phyloP scores from a whole-genome alignment of 2,113 vertebrate genomes.

The Oncorhynchus masou region DNA sequence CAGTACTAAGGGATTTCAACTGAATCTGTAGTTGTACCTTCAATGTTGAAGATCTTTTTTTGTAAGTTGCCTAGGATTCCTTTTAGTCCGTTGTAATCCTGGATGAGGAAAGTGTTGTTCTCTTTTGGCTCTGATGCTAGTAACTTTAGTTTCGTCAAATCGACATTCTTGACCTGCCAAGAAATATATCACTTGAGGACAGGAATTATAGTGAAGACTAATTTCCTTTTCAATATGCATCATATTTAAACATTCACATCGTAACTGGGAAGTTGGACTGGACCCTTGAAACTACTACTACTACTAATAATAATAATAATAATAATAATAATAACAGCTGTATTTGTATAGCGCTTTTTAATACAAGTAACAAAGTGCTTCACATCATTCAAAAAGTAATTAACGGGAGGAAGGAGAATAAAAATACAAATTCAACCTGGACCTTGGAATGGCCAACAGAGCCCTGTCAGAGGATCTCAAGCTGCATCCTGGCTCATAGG shows the following conservation, averaged over 20 bases:
- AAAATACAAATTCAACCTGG: no score
- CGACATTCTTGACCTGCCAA: conserved; percentile 40
- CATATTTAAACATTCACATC: not conserved
- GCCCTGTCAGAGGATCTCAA: no score
- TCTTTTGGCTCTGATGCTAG: conserved; percentile 64
- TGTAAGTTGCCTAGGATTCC: conserved; percentile 72
- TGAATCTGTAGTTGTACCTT: conserved; percentile 64
- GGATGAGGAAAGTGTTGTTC: conserved; percentile 56
- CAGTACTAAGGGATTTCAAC: not conserved
- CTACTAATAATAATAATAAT: no score
- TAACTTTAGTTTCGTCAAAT: fast-evolving
- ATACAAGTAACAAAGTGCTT: no score
- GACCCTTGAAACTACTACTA: no score
- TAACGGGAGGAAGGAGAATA: no score
- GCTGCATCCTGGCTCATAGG: no score
- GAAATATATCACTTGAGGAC: conserved; percentile 1
- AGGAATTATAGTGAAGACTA: not conserved
- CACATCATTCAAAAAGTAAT: no score
- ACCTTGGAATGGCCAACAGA: no score
- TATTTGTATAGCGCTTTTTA: no score
- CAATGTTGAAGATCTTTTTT: conserved; percentile 73
- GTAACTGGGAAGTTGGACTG: no score
- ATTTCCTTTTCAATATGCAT: not conserved
- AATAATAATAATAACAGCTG: no score
- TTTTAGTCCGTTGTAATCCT: conserved; percentile 63